Base-by-base conservation (phyloP, 2,113 vertebrate genomes). In the Montifringilla adamsi region DNA sequence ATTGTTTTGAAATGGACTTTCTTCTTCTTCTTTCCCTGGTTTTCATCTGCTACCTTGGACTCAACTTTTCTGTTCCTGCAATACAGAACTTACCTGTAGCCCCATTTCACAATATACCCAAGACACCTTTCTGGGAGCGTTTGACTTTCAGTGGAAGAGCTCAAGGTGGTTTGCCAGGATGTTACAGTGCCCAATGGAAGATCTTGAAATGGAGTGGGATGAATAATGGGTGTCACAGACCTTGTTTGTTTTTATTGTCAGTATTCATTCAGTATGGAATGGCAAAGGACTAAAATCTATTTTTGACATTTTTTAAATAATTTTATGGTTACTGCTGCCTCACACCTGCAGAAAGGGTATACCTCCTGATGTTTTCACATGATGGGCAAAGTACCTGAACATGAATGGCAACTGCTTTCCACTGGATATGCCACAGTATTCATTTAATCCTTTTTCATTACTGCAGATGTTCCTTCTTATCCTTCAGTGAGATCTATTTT, bases 381-480 rank as follows among this genome's bases (percentile, higher is more conserved):
- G 76, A 72, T 17, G 78, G 52, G 11, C n/a, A 79, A 95, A 69
- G 26, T 53, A 64, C 26, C 33, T 55, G 63, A 85, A 30, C 62
- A 43, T 53, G 46, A 74, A 46, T 31, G 84, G 28, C 62, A 84
- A 43, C 62, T 85, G 26, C 70, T 87, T 81, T 69, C 13, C 27
- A 30, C 11, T 69, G 30, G 24, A 35, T 86, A 30, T 81, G 67
- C 30, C 60, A 37, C 44, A 64, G 24, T 56, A 64, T 81, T 73
- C 17, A 60, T 84, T 83, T 73, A 73, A 33, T 73, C 37, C 64
- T 33, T 69, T 50, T 73, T 94, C 37, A 19, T 90, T 79, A 46
- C 41, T 87, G 63, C 69, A 97, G 81, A 87, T 93, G 94, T 91
- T 89, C 53, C 37, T 83, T 30, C 46, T 82, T 93, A 84, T 58